phyloP scores from a whole-genome alignment of 2,113 vertebrate genomes.

The Rostratula benghalensis region DNA sequence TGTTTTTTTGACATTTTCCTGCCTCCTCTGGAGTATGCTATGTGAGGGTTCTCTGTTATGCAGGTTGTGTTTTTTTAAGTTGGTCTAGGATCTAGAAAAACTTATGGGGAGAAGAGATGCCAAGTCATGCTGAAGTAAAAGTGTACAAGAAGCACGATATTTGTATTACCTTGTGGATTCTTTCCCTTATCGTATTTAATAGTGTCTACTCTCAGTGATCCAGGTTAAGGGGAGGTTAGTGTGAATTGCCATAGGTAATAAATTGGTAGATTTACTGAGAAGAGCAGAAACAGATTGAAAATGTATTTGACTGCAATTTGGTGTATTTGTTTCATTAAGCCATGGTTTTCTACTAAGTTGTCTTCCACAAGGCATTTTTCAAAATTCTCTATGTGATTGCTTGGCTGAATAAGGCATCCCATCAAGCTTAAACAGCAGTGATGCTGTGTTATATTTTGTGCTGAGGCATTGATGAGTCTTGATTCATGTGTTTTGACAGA shows the following conservation, averaged over 20 bases:
- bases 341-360: background rate
- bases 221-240: background rate
- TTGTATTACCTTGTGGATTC: background rate
- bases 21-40: background rate
- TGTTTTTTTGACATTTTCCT: conserved; percentile 25
- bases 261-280: conserved; percentile 1
- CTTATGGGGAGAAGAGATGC: background rate
- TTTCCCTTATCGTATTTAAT: background rate
- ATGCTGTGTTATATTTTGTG: background rate
- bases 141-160: background rate
- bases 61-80: background rate
- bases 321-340: conserved; percentile 37
- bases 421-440: background rate
- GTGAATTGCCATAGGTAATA: background rate
- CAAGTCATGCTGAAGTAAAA: background rate
- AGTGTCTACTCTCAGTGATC: background rate
- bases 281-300: background rate
- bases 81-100: background rate
- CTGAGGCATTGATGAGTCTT: conserved; percentile 23
- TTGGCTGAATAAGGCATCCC: background rate
- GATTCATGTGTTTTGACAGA: conserved; percentile 32
- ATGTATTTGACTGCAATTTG: background rate
- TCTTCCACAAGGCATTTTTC: conserved; percentile 32
- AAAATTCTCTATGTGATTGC: background rate
- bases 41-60: background rate